Conservation (phyloP, 2,797 vertebrate genomes). For the Propithecus perrieri region DNA sequence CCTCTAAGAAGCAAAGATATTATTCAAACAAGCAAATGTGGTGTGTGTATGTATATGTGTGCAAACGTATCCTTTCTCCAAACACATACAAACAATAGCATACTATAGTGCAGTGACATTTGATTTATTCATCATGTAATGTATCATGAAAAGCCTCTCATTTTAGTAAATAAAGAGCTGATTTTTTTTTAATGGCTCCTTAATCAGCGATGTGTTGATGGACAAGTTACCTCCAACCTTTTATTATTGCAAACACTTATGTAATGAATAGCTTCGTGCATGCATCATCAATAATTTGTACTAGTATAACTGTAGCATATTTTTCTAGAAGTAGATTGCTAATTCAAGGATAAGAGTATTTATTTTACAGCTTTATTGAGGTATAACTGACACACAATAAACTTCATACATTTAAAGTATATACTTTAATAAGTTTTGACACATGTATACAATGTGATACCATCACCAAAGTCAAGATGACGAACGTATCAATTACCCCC, state of each 20-base stretch:
- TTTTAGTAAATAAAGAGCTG: not conserved
- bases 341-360: not conserved
- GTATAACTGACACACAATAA: not conserved
- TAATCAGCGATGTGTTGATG: not conserved
- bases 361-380: not conserved
- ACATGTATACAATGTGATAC: not conserved
- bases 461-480: not conserved
- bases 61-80: not conserved
- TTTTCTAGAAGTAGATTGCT: not conserved
- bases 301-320: not conserved
- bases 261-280: not conserved
- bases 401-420: not conserved
- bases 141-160: not conserved
- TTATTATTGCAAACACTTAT: not conserved
- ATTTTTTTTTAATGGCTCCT: not conserved
- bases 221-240: not conserved
- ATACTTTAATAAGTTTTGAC: not conserved
- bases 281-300: not conserved
- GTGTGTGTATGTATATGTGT: not conserved
- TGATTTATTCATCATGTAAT: not conserved
- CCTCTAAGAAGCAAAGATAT: not conserved
- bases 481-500: not conserved
- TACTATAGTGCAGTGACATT: not conserved
- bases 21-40: not conserved
- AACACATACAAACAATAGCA: not conserved